phyloP scores from a whole-genome alignment of 1,140 invertebrate species.

The Trachelipus rathkii region DNA sequence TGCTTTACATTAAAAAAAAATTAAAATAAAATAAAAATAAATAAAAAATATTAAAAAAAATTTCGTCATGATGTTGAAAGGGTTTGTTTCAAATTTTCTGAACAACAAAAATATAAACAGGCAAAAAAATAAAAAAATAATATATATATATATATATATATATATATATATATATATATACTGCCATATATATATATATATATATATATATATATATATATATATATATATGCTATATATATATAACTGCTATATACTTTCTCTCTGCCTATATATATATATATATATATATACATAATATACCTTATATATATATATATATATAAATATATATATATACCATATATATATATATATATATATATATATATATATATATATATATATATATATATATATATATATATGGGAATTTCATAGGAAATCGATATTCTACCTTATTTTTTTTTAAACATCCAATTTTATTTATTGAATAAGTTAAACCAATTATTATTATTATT shows the following conservation, averaged over 20 bases:
- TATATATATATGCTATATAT: constrained; percentile 3
- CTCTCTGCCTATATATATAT: constrained; percentile 18
- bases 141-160: neutral
- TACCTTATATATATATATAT: constrained; percentile 13
- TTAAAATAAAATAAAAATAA: constrained; percentile 9
- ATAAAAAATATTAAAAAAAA: neutral
- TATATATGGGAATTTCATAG: too few relatives aligned
- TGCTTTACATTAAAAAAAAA: constrained; percentile 14
- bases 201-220: constrained; percentile 11
- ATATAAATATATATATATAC: constrained; percentile 21
- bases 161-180: neutral
- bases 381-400: constrained; percentile 21
- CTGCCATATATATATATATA: constrained; percentile 3
- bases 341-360: constrained; percentile 20
- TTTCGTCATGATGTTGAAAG: neutral
- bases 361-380: neutral
- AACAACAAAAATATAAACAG: too few relatives aligned
- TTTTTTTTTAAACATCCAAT: too few relatives aligned
- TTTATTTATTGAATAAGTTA: too few relatives aligned
- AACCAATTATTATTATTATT: too few relatives aligned
- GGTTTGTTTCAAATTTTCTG: too few relatives aligned
- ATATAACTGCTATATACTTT: too few relatives aligned
- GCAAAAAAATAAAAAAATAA: too few relatives aligned
- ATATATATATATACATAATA: constrained; percentile 7
- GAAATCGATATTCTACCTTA: too few relatives aligned